Evolutionary conservation across 1,140 invertebrate genomes (phyloP), one percentile per base, ranked within the genome.

Genomic region (Dinothrombium tinctorium): DNA sequence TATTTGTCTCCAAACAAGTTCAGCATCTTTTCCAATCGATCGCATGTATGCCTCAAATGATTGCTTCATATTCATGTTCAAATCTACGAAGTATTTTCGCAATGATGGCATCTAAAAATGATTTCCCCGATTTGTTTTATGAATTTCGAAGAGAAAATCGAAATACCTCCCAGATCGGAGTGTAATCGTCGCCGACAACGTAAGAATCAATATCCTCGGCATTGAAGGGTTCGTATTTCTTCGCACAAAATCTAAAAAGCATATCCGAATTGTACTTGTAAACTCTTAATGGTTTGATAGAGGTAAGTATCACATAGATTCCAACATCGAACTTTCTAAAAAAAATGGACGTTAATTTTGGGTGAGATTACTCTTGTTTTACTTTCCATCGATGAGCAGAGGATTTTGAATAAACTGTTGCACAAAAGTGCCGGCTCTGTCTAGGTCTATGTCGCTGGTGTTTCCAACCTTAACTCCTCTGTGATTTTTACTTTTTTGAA

Each of bases 291-390:
- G 89, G 89, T 60, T 89, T 68, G 1, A 95, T 67, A 0, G 82
- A 89, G 0, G 87, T 92, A 2, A 94, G 62, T 1, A 81, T 74
- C 0, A 81, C 81, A 59, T 96, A 96, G 15, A 95, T 70, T 14
- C 89, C 89, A 55, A 96, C 83, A 56, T 96, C 89, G 62, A 96
- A 96, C 61, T 92, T 94, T 3, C 84, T 69, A 12, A 79, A 58
- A 39, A 37, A 38, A 42, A 42, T 29, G 37, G 36, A 29, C 11
- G 20, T 23, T 32, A 8, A 33, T 14, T 25, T 23, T 32, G 26
- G 6, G 23, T 28, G 31, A 21, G 15, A 1, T 33, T 23, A 38
- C 22, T 45, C 17, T 35, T 32, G 28, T 28, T 47, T 47, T 44
- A 61, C 59, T 54, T 57, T 41, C 54, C 53, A 55, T 65, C 61